Evolutionary conservation across 1,140 invertebrate species (phyloP), one percentile per base, ranked within the genome.

Genomic region (Scylla paramamosain): DNA sequence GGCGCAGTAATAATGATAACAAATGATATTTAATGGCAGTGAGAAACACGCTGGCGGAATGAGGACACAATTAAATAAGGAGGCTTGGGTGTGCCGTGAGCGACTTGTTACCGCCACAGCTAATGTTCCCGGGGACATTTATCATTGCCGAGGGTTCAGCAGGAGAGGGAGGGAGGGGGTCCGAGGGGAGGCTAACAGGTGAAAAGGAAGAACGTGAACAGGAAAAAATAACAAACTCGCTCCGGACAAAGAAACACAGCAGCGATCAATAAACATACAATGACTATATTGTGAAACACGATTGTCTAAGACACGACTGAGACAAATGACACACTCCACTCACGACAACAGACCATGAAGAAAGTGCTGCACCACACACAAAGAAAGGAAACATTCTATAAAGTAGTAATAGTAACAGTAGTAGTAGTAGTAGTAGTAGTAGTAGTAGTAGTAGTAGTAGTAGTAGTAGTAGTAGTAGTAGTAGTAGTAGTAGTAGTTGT

Each of bases 1-100:
- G 32, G 12, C 31, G 88, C 46, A 94, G 25, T 91, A 94, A 94
- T 94, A 94, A 94, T 94, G 93, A 94, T 94, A 82, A 94, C 89
- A 84, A 77, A 94, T 94, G 93, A 82, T 91, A 91, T 90, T 46
- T 94, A 94, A 94, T 94, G 88, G 93, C 89, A 12, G 88, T 45
- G 88, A 48, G 67, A 94, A 90, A 82, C n/a, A 82, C 39, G 52
- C 31, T 31, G 83, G 93, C 16, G 88, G 59, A 94, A 84, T 59
- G 82, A 89, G 87, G 93, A 94, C 67, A 94, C 93, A 94, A 91
- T 94, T 94, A 91, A 94, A 67, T 82, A 84, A 52, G 39, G 31
- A 39, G 29, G 1, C 39, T 67, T 31, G 12, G 6, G 48, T n/a
- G 92, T 31, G 92, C 25, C 45, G 52, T 25, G n/a, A 82, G 92